These are phyloP conservation scores for Drosophila eohydei DNA, from an alignment of 2,888 invertebrate species.

Conservation along the genomic window DNA sequence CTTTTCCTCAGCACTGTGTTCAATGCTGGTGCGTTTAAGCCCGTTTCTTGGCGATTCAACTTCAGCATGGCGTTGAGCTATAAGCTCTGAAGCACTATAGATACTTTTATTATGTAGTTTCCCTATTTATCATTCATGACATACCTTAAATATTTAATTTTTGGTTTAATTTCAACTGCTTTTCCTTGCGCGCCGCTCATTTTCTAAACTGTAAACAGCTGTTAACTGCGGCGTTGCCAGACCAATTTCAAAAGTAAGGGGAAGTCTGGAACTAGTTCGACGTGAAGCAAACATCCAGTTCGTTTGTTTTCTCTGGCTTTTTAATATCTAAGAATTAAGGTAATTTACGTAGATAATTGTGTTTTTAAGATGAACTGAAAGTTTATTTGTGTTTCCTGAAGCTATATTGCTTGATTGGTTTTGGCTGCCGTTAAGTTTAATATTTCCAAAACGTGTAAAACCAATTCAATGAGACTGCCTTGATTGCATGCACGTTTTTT, in stretches of 20 bases:
- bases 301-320: constrained; percentile 27
- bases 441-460: background rate
- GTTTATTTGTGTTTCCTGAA: constrained; percentile 12
- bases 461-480: background rate
- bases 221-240: constrained; percentile 27
- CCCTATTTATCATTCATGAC: constrained; percentile 10
- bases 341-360: constrained; percentile 35
- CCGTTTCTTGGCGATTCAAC: constrained; percentile 60
- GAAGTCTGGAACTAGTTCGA: constrained; percentile 19
- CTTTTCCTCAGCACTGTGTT: constrained; percentile 61
- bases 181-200: constrained; percentile 35
- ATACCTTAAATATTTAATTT: constrained; percentile 70
- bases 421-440: background rate
- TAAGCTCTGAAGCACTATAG: constrained; percentile 68
- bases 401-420: background rate
- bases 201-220: constrained; percentile 29
- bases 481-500: constrained; percentile 57
- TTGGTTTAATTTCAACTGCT: constrained; percentile 64
- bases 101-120: background rate
- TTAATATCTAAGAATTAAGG: constrained; percentile 33
- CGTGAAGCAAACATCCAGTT: constrained; percentile 13
- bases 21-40: constrained; percentile 70
- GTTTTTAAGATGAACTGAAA: constrained; percentile 11
- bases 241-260: background rate
- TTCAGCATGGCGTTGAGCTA: constrained; percentile 64